Evolutionary conservation across 1,140 invertebrate genomes (phyloP).

Genomic region (Microplitis demolitor): DNA sequence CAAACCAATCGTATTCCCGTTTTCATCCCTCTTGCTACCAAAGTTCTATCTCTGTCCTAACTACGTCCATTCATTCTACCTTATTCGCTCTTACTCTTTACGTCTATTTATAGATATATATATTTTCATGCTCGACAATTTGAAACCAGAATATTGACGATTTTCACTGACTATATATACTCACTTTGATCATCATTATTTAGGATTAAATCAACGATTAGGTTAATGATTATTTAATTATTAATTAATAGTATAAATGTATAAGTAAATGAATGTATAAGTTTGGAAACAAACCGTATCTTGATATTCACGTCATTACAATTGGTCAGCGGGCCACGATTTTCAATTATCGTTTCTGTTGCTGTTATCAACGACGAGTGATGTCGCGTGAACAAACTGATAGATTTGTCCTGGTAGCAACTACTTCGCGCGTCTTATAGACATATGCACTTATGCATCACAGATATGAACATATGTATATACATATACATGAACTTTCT

Average conservation of each 20-base stretch:
- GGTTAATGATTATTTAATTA: too few relatives aligned
- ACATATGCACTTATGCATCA: neutral
- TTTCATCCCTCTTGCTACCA: constrained; percentile 58
- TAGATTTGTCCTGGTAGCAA: constrained; percentile 39
- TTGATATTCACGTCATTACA: constrained; percentile 45
- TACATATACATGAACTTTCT: neutral
- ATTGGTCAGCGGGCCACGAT: constrained; percentile 45
- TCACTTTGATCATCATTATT: neutral
- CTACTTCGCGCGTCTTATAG: constrained; percentile 10
- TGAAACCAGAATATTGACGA: neutral
- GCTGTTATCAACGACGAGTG: constrained; percentile 48
- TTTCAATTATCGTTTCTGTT: constrained; percentile 52
- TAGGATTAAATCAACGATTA: neutral
- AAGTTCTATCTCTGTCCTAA: constrained; percentile 25
- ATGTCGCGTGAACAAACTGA: constrained; percentile 47
- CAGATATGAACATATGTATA: neutral
- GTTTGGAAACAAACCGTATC: constrained; percentile 3
- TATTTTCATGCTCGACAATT: neutral
- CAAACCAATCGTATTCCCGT: constrained; percentile 64
- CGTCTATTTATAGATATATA: too few relatives aligned
- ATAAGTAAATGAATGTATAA: too few relatives aligned
- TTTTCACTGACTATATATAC: neutral
- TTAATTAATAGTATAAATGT: too few relatives aligned
- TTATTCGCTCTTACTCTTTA: neutral
- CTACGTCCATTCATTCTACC: neutral